These are phyloP conservation scores for Zoanthus gigantus DNA, from an alignment of 92 coral and sea anemone species.

Conservation along the genomic window DNA sequence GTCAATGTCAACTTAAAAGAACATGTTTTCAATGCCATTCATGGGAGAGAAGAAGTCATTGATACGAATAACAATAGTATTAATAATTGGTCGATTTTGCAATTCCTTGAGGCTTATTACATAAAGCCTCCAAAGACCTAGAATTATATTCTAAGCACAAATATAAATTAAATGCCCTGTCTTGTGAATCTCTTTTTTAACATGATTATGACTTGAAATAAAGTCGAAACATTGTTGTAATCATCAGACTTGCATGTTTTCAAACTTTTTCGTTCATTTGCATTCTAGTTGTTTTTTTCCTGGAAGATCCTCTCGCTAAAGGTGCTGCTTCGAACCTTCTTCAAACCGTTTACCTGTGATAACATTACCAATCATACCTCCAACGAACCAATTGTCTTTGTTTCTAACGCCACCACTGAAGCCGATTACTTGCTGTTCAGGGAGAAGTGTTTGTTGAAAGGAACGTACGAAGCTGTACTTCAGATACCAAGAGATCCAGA, in stretches of 20 bases:
- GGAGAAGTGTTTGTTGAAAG: slow-evolving; percentile 73
- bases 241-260: too few species aligned
- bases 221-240: too few species aligned
- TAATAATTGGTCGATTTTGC: too few species aligned
- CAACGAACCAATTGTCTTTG: slow-evolving; percentile 63
- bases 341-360: slow-evolving; percentile 78
- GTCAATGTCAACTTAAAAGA: too few species aligned
- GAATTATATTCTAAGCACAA: too few species aligned
- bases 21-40: too few species aligned
- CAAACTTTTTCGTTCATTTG: not conserved
- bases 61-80: too few species aligned
- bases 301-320: slow-evolving; percentile 75
- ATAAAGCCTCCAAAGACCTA: too few species aligned
- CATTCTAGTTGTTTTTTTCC: slow-evolving; percentile 69
- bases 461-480: slow-evolving; percentile 65
- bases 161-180: too few species aligned
- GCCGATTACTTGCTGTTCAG: slow-evolving; percentile 74
- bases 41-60: too few species aligned
- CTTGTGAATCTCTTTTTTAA: not conserved
- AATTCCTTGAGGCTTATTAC: too few species aligned
- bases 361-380: slow-evolving; percentile 52
- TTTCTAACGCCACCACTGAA: slow-evolving; percentile 51
- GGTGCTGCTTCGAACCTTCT: slow-evolving; percentile 69
- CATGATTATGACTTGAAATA: not conserved
- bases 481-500: slow-evolving; percentile 65